Evolutionary conservation across 2,113 vertebrate genomes (phyloP), one percentile per base, ranked within the genome.

Genomic region (Clarias batrachus): DNA sequence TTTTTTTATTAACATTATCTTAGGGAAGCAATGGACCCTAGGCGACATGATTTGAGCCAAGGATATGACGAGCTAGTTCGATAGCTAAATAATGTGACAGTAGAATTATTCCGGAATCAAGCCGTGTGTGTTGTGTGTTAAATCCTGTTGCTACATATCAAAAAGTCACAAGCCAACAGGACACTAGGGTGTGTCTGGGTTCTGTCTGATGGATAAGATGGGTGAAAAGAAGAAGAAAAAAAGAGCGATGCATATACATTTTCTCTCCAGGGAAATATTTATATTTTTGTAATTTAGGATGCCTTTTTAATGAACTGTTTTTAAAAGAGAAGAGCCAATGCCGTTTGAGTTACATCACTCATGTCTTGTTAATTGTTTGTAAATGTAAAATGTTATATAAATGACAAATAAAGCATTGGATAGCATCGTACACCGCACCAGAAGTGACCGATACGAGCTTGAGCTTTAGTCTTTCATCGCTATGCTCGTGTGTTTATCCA

Each of bases 301-400:
- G 13, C 8, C 11, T 80, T 57, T 57, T 79, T 79, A 59, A 33
- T 37, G 19, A 80, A 33, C 56, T 37, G 78, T 62, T 81, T 79
- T 79, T 33, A 30, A 54, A 59, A 9, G 14, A 25, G 27, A 59
- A 80, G 14, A 33, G 41, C 21, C 25, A 52, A 13, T 21, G 59
- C 60, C 37, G 3, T 62, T 1, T 7, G 77, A 19, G 57, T 25
- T 37, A 12, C 10, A 0, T 60, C 19, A 23, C 19, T 41, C 19
- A 30, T 25, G 78, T 81, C 19, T 7, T 62, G 59, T 62, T 81
- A 23, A 23, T 33, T 62, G 78, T 81, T 81, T 62, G 62, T 81
- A 12, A 79, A 37, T 81, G 30, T 62, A 13, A 62, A 41, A 23
- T 33, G 62, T 81, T 37, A 25, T 37, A 37, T 37, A 60, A 33